Percentiles rank a stretch among this genome's conserved stretches.
Evolutionary conservation across 2,888 invertebrate genomes (phyloP).

Genomic region (Sialis lutaria): DNA sequence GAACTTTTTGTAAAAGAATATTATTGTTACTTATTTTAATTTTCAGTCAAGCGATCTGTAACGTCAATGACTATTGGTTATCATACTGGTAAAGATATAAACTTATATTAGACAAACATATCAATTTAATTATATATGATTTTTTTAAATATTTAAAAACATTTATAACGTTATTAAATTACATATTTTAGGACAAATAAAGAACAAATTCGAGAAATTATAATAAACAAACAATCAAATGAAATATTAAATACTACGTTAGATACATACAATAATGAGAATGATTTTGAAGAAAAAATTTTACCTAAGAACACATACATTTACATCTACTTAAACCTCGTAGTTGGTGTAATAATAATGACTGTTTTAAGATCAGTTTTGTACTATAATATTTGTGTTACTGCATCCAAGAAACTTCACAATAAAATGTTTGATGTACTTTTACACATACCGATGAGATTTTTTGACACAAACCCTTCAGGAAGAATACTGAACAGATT

Average conservation of each 20-base stretch:
- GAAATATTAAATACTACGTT: neutral
- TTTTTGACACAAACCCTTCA: conserved; percentile 75
- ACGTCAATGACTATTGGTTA: conserved; percentile 61
- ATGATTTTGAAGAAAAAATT: neutral
- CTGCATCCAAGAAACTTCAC: conserved; percentile 56
- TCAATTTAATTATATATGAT: neutral
- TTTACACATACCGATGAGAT: conserved; percentile 56
- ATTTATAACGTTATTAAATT: neutral
- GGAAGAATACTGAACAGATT: conserved; percentile 45
- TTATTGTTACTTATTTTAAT: conserved; percentile 37
- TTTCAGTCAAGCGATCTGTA: conserved; percentile 49
- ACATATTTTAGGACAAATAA: neutral
- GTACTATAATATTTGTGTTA: conserved; percentile 58
- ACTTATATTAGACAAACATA: neutral
- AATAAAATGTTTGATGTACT: conserved; percentile 61
- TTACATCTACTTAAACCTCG: conserved; percentile 39
- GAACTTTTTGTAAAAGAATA: conserved; percentile 33
- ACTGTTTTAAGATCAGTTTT: conserved; percentile 47
- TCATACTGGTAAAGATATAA: conserved; percentile 44
- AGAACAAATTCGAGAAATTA: neutral
- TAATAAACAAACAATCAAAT: too few relatives aligned
- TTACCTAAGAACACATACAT: conserved; percentile 20
- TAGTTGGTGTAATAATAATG: conserved; percentile 37
- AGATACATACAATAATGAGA: neutral
- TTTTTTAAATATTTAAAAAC: neutral